Evolutionary conservation across 2,113 vertebrate genomes (phyloP).

Genomic region (Rhynchomys soricoides): DNA sequence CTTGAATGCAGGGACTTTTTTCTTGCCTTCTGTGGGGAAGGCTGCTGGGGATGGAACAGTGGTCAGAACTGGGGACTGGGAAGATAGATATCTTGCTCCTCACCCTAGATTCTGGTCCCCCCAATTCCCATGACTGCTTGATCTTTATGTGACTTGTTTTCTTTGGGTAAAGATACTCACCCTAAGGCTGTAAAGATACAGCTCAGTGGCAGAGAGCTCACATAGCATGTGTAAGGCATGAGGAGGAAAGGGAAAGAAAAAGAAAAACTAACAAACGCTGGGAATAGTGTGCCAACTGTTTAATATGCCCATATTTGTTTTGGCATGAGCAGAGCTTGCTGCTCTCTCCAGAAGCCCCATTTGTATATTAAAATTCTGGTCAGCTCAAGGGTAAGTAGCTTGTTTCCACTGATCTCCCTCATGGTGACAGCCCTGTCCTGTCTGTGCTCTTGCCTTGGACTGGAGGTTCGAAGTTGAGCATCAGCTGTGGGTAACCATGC

Average conservation of each 20-base stretch:
- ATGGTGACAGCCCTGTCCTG: neutral
- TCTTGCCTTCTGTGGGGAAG: neutral
- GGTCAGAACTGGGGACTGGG: neutral
- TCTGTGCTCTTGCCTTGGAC: neutral
- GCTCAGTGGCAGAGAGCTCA: neutral
- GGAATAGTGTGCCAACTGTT: conserved; percentile 9
- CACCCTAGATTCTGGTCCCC: neutral
- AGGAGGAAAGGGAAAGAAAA: neutral
- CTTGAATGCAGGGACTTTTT: neutral
- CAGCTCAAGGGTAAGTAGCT: neutral
- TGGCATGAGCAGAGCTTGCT: neutral
- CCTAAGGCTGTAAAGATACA: neutral
- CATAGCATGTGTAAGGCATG: no score
- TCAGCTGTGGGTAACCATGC: neutral
- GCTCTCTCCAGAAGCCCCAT: neutral
- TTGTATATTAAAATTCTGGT: conserved; percentile 10
- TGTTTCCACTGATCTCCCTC: neutral
- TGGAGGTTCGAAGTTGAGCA: neutral
- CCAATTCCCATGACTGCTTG: neutral
- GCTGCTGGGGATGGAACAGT: neutral
- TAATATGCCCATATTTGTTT: neutral
- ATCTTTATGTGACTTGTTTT: neutral
- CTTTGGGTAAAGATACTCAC: neutral
- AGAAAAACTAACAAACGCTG: neutral
- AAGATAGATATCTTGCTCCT: neutral